These are phyloP conservation scores for Digitonthophagus gazella DNA, from an alignment of 2,888 invertebrate genomes.

Conservation along the genomic window DNA sequence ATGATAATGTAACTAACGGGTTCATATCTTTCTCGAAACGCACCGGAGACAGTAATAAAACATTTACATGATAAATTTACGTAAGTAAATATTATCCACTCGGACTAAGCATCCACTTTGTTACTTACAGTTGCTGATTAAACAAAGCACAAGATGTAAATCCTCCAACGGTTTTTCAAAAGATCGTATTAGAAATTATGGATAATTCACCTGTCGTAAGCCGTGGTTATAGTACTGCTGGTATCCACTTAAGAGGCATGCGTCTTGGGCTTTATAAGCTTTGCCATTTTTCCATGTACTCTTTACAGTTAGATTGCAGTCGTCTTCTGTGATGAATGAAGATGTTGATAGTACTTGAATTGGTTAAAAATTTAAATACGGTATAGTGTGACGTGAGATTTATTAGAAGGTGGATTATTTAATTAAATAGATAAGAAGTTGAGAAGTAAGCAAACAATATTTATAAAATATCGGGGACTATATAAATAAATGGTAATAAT, in stretches of 20 bases:
- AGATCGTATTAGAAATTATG: not conserved
- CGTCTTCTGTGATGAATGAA: not conserved
- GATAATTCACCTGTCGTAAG: not conserved
- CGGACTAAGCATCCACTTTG: not conserved
- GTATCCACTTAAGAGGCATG: not conserved
- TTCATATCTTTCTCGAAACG: not conserved
- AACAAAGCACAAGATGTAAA: not conserved
- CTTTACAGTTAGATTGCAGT: not conserved
- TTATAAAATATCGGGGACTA: too few relatives aligned
- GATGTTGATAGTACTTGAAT: not conserved
- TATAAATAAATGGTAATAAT: not conserved
- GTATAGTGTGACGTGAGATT: too few relatives aligned
- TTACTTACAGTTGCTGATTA: not conserved
- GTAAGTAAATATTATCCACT: not conserved
- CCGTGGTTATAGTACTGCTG: not conserved
- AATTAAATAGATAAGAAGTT: too few relatives aligned
- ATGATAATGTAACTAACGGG: not conserved
- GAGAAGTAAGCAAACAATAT: too few relatives aligned
- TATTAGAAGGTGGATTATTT: too few relatives aligned
- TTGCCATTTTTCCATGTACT: not conserved
- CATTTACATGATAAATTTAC: not conserved
- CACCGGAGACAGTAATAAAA: not conserved
- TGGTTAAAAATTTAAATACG: not conserved
- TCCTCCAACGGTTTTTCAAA: not conserved
- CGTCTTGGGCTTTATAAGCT: not conserved